Percentiles rank a stretch among this genome's conserved stretches.
Conservation (phyloP, 2,797 vertebrate species). For the Chaenodraco wilsoni region DNA sequence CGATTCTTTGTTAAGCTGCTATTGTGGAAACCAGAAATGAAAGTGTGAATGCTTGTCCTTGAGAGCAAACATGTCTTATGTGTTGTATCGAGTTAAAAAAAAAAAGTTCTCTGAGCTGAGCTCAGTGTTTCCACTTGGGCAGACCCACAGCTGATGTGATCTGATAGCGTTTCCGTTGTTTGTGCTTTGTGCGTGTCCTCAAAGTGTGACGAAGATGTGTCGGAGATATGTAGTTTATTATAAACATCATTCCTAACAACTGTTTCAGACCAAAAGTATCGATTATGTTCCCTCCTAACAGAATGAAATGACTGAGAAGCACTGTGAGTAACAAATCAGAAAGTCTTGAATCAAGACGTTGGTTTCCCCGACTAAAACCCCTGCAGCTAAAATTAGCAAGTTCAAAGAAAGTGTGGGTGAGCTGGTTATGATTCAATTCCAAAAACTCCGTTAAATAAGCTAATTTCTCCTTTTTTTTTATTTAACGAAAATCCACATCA, state of each 20-base stretch:
- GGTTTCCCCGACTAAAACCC: slow-evolving; percentile 60
- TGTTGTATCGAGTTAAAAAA: slow-evolving; percentile 5
- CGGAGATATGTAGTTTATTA: slow-evolving; percentile 9
- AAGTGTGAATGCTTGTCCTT: slow-evolving; percentile 21
- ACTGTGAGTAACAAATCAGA: background rate
- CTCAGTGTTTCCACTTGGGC: slow-evolving; percentile 69
- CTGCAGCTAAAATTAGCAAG: slow-evolving; percentile 67
- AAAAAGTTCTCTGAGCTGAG: background rate
- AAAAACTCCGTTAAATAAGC: slow-evolving; percentile 49
- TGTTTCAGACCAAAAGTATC: background rate
- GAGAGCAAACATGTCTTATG: background rate
- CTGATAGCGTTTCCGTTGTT: slow-evolving; percentile 51
- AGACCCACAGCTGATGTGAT: slow-evolving; percentile 66
- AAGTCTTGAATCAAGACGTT: slow-evolving; percentile 10
- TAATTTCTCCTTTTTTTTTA: slow-evolving; percentile 1
- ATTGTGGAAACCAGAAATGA: slow-evolving; percentile 37
- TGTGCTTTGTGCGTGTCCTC: slow-evolving; percentile 8
- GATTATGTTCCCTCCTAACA: slow-evolving; percentile 7
- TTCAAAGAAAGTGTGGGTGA: slow-evolving; percentile 74
- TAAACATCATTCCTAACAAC: background rate
- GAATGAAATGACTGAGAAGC: background rate
- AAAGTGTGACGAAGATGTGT: slow-evolving; percentile 20
- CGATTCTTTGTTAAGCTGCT: slow-evolving; percentile 8
- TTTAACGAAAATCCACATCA: background rate
- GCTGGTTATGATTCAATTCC: slow-evolving; percentile 59